These are phyloP conservation scores for Cantharis flavilabris DNA, from an alignment of 2,888 invertebrate species.

Conservation along the genomic window DNA sequence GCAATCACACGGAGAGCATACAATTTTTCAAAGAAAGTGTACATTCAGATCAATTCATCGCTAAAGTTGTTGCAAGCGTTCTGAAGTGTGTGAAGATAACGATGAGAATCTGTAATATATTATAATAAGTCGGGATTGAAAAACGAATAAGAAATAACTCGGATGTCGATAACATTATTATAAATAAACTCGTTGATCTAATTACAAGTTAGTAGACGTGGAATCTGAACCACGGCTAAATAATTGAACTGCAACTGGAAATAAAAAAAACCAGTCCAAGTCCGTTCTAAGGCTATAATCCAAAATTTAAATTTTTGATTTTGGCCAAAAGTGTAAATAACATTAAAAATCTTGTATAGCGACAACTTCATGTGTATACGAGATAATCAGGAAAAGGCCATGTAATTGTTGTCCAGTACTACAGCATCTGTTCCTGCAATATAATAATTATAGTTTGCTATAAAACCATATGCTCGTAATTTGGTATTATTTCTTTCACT, in stretches of 20 bases:
- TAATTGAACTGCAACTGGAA: no score
- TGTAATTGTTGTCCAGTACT: neutral
- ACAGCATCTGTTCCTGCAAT: neutral
- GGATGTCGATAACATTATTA: no score
- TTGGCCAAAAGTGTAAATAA: neutral
- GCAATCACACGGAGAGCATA: neutral
- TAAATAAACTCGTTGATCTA: no score
- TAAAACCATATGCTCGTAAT: constrained; percentile 40
- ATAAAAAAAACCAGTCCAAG: no score
- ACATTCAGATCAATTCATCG: neutral
- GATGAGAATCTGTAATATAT: neutral
- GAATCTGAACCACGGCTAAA: no score
- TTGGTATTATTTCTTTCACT: constrained; percentile 50
- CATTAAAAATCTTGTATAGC: neutral
- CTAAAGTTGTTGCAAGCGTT: neutral
- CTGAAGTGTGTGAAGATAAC: neutral
- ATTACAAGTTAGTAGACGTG: no score
- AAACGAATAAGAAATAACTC: neutral
- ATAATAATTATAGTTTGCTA: neutral
- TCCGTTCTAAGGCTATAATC: no score
- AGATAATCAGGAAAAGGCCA: neutral
- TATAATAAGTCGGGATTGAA: neutral
- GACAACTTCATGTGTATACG: neutral
- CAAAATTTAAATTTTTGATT: no score
- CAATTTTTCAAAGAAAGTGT: neutral